Evolutionary conservation across 2,888 invertebrate genomes (phyloP), one percentile per base, ranked within the genome.

Genomic region (Drosophila pegasa): DNA sequence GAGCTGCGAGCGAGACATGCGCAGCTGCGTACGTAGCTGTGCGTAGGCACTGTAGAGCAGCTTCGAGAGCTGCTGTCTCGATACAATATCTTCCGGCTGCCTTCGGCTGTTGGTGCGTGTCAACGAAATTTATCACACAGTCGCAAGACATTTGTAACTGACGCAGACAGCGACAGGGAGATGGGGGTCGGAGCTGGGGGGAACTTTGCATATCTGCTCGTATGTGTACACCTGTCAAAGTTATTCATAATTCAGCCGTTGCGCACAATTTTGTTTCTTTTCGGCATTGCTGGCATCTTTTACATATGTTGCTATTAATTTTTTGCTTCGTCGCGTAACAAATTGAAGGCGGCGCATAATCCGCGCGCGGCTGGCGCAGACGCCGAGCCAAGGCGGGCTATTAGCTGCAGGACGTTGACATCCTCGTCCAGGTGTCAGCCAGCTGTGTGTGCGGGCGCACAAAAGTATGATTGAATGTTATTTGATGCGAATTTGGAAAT

Each of bases 251-350:
- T 86, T 83, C 29, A 50, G 59, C 27, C 20, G 7, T 52, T 38
- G 47, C 57, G 59, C 54, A 66, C 47, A 48, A 35, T 27, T 25
- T n/a, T 52, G 27, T 25, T 20, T 4, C 12, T n/a, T n/a, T 58
- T 25, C 54, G 31, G 25, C 40, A 64, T 58, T 67, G 48, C 18
- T 31, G 59, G 62, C 69, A 58, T 61, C 60, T 76, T 55, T 50
- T 77, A 75, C 68, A 83, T 88, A 64, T 75, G 84, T 73, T 83
- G 80, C 84, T 88, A 83, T 88, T 88, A 83, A 88, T 88, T 86
- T 80, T 69, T 77, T 75, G 81, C 74, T 72, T 40, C 57, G 54
- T 50, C 62, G 62, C 63, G 65, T 62, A 54, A 43, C 74, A 68
- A 78, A 80, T 74, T 78, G 71, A 62, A 73, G 74, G 54, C 68